A percentile compares a stretch with the other conserved stretches of the same genome.
These are phyloP conservation scores for Oreonectes daqikongensis DNA, from an alignment of 2,797 vertebrate species.

Conservation along the genomic window DNA sequence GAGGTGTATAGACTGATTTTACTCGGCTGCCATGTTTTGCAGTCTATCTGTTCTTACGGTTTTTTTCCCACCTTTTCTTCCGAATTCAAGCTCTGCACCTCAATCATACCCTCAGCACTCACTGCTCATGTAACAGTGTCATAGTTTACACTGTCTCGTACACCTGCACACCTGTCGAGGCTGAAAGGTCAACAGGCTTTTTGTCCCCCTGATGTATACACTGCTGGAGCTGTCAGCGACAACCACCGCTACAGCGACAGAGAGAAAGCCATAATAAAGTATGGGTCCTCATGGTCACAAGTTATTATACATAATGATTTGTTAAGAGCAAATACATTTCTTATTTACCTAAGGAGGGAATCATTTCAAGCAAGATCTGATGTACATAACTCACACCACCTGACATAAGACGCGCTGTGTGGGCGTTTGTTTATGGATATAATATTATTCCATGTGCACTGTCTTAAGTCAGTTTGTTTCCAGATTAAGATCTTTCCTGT, in stretches of 20 bases:
- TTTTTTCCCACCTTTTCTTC: too few relatives aligned
- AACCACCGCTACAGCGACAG: conserved; percentile 28
- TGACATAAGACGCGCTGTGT: background rate
- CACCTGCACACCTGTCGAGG: conserved; percentile 19
- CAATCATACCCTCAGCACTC: conserved; percentile 16
- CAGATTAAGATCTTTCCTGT: conserved; percentile 6
- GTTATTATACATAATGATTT: background rate
- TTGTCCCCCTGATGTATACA: conserved; percentile 24
- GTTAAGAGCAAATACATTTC: background rate
- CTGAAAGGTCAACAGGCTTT: conserved; percentile 1
- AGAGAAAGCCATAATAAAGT: background rate
- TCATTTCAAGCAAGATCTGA: background rate
- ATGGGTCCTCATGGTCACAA: background rate
- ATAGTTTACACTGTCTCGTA: conserved; percentile 23
- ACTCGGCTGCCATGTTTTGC: too few relatives aligned
- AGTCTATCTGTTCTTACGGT: too few relatives aligned
- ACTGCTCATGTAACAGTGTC: conserved; percentile 22
- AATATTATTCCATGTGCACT: background rate
- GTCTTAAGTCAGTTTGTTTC: conserved; percentile 1
- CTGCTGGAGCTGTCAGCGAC: conserved; percentile 15
- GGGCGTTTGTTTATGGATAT: background rate
- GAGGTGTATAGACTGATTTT: too few relatives aligned
- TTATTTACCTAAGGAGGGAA: background rate
- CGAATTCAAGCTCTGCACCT: conserved; percentile 3
- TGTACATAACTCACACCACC: background rate